phyloP scores from a whole-genome alignment of 2,113 vertebrate genomes.

The Rhinopomastus cyanomelas region DNA sequence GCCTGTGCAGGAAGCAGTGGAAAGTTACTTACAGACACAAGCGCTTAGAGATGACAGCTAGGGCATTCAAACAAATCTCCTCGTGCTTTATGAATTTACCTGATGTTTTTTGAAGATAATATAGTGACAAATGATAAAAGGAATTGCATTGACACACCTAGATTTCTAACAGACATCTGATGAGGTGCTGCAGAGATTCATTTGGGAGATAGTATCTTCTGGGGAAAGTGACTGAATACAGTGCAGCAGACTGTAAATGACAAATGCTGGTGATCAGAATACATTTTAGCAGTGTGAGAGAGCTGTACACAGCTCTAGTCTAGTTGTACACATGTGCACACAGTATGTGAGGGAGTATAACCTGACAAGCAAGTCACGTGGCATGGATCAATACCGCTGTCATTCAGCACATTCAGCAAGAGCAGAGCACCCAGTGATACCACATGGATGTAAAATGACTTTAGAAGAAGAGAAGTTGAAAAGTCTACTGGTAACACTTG shows the following conservation, averaged over 20 bases:
- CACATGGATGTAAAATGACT: background rate
- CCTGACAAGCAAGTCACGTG: constrained; percentile 16
- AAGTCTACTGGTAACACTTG: background rate
- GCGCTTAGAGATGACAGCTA: constrained; percentile 29
- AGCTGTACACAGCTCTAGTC: background rate
- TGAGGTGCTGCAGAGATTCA: constrained; percentile 58
- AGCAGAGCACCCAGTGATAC: background rate
- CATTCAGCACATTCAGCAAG: background rate
- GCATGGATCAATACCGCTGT: background rate
- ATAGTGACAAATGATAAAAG: constrained; percentile 56
- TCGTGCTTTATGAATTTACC: constrained; percentile 52
- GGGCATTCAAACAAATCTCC: constrained; percentile 48
- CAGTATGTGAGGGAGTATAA: background rate
- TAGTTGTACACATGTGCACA: constrained; percentile 39
- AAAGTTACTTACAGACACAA: constrained; percentile 42
- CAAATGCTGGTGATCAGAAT: background rate
- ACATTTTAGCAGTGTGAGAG: constrained; percentile 1
- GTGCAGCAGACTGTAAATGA: constrained; percentile 1
- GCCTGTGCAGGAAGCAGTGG: constrained; percentile 30
- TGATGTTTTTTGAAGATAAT: constrained; percentile 64
- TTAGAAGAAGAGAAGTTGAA: background rate
- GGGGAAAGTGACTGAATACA: constrained; percentile 47
- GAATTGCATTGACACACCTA: constrained; percentile 26
- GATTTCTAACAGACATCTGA: constrained; percentile 42
- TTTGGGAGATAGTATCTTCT: constrained; percentile 16